Evolutionary conservation across 2,888 invertebrate genomes (phyloP), one percentile per base, ranked within the genome.

Genomic region (Cremastobaeus sp.): DNA sequence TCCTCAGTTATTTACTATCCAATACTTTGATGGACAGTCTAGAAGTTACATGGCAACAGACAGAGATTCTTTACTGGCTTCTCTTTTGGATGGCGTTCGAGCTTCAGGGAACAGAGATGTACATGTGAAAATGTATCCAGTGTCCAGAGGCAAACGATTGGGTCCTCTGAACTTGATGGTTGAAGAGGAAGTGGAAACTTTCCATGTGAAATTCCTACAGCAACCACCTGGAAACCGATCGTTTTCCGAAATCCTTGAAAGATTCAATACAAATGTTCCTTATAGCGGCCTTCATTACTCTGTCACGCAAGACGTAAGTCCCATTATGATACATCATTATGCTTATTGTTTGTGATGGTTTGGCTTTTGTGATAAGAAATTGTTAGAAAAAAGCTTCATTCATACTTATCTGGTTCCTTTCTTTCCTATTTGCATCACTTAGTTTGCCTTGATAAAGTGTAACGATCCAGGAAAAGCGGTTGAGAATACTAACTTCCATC

Each of bases 241-340:
- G 3, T 93, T 94, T 83, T 88, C 92, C 17, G 96, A 97, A 86
- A 94, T 96, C 78, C 92, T 99, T 15, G 93, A 95, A 79, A 90
- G 99, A 72, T 99, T 99, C 89, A 99, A 99, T 89, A 95, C 97
- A 47, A 99, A 99, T 88, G 93, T 98, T 81, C 96, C 99, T 1
- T 99, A 99, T 89, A 98, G 96, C 88, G 99, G 99, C 14, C 92
- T 99, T 48, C 92, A 96, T 77, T 98, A 99, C 89, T 96, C 98
- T 78, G 94, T 97, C 76, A 96, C 97, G 17, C 96, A 97, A 90
- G 99, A 99, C 89, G 98, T 97, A 91, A 92, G 94, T 69, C 4
- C 17, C 1, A 25, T 15, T 39, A 17, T 39, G 39, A 15, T n/a
- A n/a, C n/a, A n/a, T n/a, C n/a, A n/a, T n/a, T n/a, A n/a, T n/a